A percentile compares a stretch with the other conserved stretches of the same genome.
Conservation (phyloP, 2,888 invertebrate species). For the Spilarctia lutea region DNA sequence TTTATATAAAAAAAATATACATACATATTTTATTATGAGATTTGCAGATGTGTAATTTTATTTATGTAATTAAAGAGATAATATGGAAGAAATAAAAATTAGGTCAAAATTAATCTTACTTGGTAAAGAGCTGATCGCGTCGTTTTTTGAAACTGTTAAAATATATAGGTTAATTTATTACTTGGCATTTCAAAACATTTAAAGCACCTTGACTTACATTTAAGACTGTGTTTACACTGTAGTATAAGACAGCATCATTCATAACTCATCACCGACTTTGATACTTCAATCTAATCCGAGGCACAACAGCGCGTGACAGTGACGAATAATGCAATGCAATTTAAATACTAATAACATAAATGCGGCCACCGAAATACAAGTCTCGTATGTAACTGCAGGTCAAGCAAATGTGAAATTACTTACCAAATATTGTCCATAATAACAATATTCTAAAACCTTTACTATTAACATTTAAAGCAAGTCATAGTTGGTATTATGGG, state of each 20-base stretch:
- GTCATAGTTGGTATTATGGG: constrained; percentile 39
- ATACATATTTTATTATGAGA: background rate
- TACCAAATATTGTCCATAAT: constrained; percentile 28
- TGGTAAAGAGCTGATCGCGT: background rate
- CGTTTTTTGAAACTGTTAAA: background rate
- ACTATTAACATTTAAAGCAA: background rate
- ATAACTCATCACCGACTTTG: constrained; percentile 19
- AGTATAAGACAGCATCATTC: constrained; percentile 21
- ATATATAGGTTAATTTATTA: background rate
- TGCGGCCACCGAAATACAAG: constrained; percentile 49
- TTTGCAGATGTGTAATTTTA: background rate
- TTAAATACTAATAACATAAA: constrained; percentile 57
- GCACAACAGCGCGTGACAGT: constrained; percentile 44
- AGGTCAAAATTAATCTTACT: background rate
- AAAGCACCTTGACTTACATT: constrained; percentile 1
- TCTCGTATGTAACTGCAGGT: constrained; percentile 55
- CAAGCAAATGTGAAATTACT: constrained; percentile 56
- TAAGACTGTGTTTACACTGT: constrained; percentile 20
- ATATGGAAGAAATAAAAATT: background rate
- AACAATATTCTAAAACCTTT: background rate
- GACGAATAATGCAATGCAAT: constrained; percentile 59
- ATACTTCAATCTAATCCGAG: constrained; percentile 46
- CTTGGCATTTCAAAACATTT: background rate
- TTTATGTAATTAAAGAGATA: background rate
- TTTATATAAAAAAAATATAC: background rate